Percentiles rank a stretch among this genome's conserved stretches.
Conservation (phyloP, 1,140 invertebrate species). For the Bombus cullumanus region DNA sequence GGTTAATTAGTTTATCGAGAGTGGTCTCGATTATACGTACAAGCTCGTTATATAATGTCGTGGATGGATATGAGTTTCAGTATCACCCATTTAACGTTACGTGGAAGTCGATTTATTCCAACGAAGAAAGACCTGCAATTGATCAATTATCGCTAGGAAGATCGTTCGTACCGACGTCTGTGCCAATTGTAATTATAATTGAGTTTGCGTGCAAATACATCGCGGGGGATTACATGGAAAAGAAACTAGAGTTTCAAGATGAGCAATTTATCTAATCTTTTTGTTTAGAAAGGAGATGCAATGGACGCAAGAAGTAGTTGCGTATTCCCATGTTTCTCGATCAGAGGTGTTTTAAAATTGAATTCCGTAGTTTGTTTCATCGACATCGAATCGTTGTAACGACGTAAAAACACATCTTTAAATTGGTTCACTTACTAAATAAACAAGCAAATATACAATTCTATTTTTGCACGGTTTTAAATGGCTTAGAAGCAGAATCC, state of each 20-base stretch:
- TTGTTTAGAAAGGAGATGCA: too few species aligned
- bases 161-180: background rate
- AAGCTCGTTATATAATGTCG: constrained; percentile 3
- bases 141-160: background rate
- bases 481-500: too few species aligned
- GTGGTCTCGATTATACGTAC: background rate
- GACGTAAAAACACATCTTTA: too few species aligned
- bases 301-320: too few species aligned
- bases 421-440: too few species aligned
- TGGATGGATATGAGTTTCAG: background rate
- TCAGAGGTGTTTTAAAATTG: too few species aligned
- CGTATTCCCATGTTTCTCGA: too few species aligned
- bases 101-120: background rate
- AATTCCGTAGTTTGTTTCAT: too few species aligned
- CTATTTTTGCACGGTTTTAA: too few species aligned
- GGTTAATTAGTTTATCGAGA: constrained; percentile 17
- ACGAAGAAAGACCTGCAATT: background rate
- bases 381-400: too few species aligned
- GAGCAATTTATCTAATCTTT: background rate
- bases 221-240: background rate
- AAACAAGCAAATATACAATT: too few species aligned
- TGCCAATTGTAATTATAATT: background rate
- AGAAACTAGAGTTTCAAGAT: background rate
- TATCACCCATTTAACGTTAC: background rate
- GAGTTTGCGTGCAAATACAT: background rate